phyloP scores from a whole-genome alignment of 2,113 vertebrate species.

The Phaetusa simplex region DNA sequence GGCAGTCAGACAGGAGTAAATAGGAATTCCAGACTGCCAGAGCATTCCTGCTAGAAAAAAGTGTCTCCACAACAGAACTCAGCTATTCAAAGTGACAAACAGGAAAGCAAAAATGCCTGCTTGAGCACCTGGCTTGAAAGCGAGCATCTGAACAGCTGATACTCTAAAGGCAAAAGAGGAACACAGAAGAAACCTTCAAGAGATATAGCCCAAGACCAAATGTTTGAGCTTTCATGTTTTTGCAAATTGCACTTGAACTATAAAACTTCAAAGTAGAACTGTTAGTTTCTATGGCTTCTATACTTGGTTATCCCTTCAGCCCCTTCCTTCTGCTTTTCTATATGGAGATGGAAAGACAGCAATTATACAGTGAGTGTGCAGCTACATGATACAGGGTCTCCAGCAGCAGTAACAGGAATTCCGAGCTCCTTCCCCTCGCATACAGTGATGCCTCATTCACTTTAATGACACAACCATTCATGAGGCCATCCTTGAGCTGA shows the following conservation, averaged over 20 bases:
- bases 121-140: not conserved
- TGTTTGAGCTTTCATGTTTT: not conserved
- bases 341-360: not conserved
- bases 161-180: not conserved
- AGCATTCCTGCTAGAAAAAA: constrained; percentile 15
- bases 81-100: not conserved
- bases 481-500: not conserved
- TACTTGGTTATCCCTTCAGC: not conserved
- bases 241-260: not conserved
- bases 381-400: not conserved
- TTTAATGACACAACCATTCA: not conserved
- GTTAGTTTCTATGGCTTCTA: not conserved
- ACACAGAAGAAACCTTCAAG: not conserved
- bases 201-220: not conserved
- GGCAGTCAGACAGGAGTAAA: constrained; percentile 46
- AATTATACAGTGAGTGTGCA: not conserved
- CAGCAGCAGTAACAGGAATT: not conserved
- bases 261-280: not conserved
- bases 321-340: not conserved
- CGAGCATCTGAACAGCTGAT: not conserved
- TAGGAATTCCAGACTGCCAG: constrained; percentile 18
- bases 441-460: not conserved
- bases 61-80: not conserved
- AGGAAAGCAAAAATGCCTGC: not conserved
- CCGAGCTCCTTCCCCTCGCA: not conserved